These are phyloP conservation scores for Gymnodraco acuticeps DNA, from an alignment of 2,797 vertebrate genomes.

Conservation along the genomic window DNA sequence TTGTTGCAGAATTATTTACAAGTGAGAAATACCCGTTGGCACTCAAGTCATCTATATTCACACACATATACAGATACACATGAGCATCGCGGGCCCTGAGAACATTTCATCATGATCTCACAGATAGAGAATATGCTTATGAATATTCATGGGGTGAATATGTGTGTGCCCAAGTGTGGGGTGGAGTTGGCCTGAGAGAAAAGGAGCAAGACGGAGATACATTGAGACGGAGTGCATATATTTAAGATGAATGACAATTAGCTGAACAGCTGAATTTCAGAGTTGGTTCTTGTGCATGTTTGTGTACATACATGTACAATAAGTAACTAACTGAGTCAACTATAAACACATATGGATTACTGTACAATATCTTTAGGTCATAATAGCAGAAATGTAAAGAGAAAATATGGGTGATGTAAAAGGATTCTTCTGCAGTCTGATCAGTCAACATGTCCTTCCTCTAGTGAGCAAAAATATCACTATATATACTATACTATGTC, in stretches of 20 bases:
- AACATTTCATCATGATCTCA: slow-evolving; percentile 61
- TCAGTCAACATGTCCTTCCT: slow-evolving; percentile 18
- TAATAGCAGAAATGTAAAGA: slow-evolving; percentile 1
- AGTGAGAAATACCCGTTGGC: slow-evolving; percentile 59
- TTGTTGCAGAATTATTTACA: slow-evolving; percentile 65
- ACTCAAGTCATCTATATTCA: slow-evolving; percentile 47
- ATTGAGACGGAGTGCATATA: slow-evolving; percentile 7
- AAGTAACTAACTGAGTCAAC: slow-evolving; percentile 10
- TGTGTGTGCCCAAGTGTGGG: slow-evolving; percentile 9
- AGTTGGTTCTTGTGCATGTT: neutral
- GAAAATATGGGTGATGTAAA: slow-evolving; percentile 6
- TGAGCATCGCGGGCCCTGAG: slow-evolving; percentile 41
- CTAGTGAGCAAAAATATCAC: slow-evolving; percentile 12
- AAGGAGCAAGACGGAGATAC: slow-evolving; percentile 33
- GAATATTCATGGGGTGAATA: slow-evolving; percentile 59
- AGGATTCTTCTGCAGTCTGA: slow-evolving; percentile 52
- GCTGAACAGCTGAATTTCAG: slow-evolving; percentile 1
- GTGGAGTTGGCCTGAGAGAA: slow-evolving; percentile 21
- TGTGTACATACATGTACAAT: neutral
- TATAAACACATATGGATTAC: slow-evolving; percentile 21
- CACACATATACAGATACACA: slow-evolving; percentile 32
- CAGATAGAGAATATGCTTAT: slow-evolving; percentile 42
- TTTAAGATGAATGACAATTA: neutral
- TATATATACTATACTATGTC: neutral
- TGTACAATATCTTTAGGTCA: slow-evolving; percentile 21